Base-by-base conservation (phyloP, 2,888 invertebrate species). In the Eremobia ochroleuca region DNA sequence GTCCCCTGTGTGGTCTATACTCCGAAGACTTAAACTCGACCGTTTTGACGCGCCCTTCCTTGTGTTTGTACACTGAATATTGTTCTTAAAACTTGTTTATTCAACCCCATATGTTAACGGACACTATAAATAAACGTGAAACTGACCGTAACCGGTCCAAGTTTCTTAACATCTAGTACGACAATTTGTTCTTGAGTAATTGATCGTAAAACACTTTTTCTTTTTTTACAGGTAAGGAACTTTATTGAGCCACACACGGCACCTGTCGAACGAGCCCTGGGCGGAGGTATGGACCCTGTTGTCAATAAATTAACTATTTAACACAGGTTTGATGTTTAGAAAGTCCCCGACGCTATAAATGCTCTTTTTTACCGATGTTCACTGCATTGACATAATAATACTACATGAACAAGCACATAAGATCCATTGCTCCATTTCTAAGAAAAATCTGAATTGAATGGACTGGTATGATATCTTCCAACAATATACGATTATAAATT, bases 181-280 rank as follows among this genome's bases (percentile, higher is more conserved):
- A 84, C 89, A 91, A 90, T 90, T 91, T 90, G 89, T 90, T 90
- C 89, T 90, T 90, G 88, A 90, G 89, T 92, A 90, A 92, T 91
- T 91, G 90, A 86, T 88, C 87, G 89, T 92, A 92, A 92, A 91
- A 77, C 71, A 86, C 71, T 83, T 74, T 83, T 82, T 89, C 85
- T 90, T 89, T 90, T 91, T 91, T 92, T 89, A 83, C 94, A 95
- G 95, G 95, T 95, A 95, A 94, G 94, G 83, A 79, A 87, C 76
- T 85, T 88, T 89, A 89, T 87, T 81, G 85, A 88, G 82, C 91
- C 91, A 92, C 92, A 92, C 92, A 92, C 91, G 89, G 87, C 87
- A 91, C 85, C 85, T 83, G 88, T 88, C 86, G 73, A 74, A 74
- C 77, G 67, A 59, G 79, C 76, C 62, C 73, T 59, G 74, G 76